Base-by-base conservation (phyloP, 2,888 invertebrate species). In the Mongoloraphidia duomilia region DNA sequence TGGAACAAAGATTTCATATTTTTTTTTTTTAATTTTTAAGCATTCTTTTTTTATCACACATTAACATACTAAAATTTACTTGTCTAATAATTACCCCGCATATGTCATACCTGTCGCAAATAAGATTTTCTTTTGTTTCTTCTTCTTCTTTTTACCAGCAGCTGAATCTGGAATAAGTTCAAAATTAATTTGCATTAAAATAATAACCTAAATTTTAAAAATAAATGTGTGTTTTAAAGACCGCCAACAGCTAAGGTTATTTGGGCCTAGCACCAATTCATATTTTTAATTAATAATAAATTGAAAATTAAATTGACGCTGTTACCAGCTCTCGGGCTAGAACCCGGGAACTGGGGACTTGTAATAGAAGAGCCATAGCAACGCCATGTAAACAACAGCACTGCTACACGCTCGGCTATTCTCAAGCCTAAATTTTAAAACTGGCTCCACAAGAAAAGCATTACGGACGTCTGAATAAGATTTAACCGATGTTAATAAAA, bases 121-220 rank as follows among this genome's bases (percentile, higher is more conserved):
- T 6, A 89, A 70, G 45, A 86, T 68, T 63, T 83, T 87, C 54
- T 86, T 87, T 47, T 74, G 72, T 60, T 84, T 87, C 63, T 86
- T 85, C 61, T 79, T 84, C 64, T 84, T 82, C 66, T 76, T 78
- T 52, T 67, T 72, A 11, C 71, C 61, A 2, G 64, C 61, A 1
- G 65, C 55, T 13, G 54, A 58, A n/a, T 48, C 49, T 57, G 50
- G 36, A 50, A 46, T 55, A 55, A 47, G 48, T 39, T n/a, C 34
- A 12, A 41, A 38, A 13, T 48, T 44, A 44, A 47, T 43, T 26
- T 47, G 14, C 34, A 14, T 34, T 8, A 36, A 34, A 33, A 9
- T 41, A 40, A 41, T 11, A 4, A 33, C 10, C 14, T 33, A 3
- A 14, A 34, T 33, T 34, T 11, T 13, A 34, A 17, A 3, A 17